Base-by-base conservation (phyloP, 2,888 invertebrate genomes). In the Drosophila atripex region DNA sequence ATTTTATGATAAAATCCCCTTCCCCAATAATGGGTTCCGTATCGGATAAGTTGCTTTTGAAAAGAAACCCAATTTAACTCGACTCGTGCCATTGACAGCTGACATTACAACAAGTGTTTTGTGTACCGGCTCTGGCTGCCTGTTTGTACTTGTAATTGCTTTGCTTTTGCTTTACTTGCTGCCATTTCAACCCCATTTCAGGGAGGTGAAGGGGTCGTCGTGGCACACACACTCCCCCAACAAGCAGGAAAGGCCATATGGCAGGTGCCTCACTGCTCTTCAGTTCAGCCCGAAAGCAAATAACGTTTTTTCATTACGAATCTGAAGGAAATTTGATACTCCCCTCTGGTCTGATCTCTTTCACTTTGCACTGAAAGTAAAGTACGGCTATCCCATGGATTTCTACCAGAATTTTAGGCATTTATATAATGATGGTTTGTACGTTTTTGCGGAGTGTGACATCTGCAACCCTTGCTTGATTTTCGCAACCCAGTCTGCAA, bases 31-130 rank as follows among this genome's bases (percentile, higher is more conserved):
- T 4, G 28, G 32, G 47, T 39, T n/a, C 8, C n/a, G 38, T 50
- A 23, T 11, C 51, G 35, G 21, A 28, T 12, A n/a, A 23, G 39
- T 38, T n/a, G 43, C 9, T 30, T 52, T n/a, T 9, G 12, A 46
- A 46, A 52, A 38, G 52, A 16, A 64, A 30, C 52, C 45, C 57
- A 63, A 61, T 63, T 61, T 51, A 28, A 45, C 12, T 14, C 63
- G 68, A 72, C 80, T 78, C 71, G 76, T 84, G 84, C 74, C 72
- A 84, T 86, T 84, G 83, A 84, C 83, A 84, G 86, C 83, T 84
- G 83, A 84, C 86, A 73, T 83, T 83, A 80, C 80, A 86, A 86
- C 83, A 84, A 83, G 83, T 83, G 83, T 82, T 84, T 69, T 63
- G 63, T 61, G n/a, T 52, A 57, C 59, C 56, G 63, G 8, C 43